These are phyloP conservation scores for Alectoris magna DNA, from an alignment of 2,797 vertebrate species.

Conservation along the genomic window DNA sequence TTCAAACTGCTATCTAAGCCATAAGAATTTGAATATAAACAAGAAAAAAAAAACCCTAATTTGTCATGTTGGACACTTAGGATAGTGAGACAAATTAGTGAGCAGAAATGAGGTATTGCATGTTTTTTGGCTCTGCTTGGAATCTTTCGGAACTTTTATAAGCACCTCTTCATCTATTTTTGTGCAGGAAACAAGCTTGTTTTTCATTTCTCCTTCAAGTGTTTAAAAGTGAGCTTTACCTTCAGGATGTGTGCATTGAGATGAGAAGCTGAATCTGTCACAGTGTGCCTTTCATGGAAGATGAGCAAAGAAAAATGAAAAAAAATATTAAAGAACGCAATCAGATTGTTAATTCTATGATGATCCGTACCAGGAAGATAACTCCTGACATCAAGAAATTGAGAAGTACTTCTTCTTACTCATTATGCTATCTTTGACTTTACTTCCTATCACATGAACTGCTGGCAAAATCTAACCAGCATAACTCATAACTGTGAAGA, in stretches of 20 bases:
- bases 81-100: constrained; percentile 12
- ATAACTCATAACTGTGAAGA: fast-evolving
- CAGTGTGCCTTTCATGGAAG: background rate
- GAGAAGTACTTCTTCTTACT: background rate
- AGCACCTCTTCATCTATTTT: background rate
- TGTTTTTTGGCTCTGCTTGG: background rate
- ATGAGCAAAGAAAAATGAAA: background rate
- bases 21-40: background rate
- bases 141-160: background rate
- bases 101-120: background rate
- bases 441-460: background rate
- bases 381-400: background rate
- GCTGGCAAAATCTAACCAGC: background rate
- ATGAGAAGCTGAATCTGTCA: background rate
- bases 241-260: background rate
- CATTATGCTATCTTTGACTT: background rate
- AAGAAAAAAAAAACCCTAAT: background rate
- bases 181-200: background rate
- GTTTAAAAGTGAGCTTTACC: background rate
- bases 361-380: background rate
- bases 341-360: background rate
- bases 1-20: background rate
- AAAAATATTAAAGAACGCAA: background rate
- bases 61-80: background rate
- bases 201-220: background rate